These are phyloP conservation scores for Agelaius phoeniceus DNA, from an alignment of 2,113 vertebrate species.

Conservation along the genomic window DNA sequence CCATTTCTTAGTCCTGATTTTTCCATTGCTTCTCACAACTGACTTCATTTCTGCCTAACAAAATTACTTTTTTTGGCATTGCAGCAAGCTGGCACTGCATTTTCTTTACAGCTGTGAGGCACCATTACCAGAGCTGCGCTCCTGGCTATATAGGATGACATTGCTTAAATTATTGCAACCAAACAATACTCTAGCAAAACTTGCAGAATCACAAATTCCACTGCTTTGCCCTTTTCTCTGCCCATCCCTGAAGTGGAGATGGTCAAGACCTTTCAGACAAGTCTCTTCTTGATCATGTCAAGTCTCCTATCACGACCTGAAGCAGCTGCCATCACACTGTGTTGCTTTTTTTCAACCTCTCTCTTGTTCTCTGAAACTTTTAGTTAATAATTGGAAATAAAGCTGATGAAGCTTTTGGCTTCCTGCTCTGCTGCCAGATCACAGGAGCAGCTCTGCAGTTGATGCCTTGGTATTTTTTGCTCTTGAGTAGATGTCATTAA, in stretches of 20 bases:
- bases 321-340: neutral
- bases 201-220: neutral
- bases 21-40: slow-evolving; percentile 22
- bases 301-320: neutral
- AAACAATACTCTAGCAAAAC: neutral
- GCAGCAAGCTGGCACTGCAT: slow-evolving; percentile 41
- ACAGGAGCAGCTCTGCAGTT: neutral
- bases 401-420: neutral
- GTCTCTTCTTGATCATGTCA: neutral
- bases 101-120: slow-evolving; percentile 46
- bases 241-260: neutral
- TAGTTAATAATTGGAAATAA: neutral
- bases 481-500: neutral
- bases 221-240: neutral
- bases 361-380: neutral
- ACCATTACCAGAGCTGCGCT: neutral
- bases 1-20: slow-evolving; percentile 27
- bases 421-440: neutral
- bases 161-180: slow-evolving; percentile 6
- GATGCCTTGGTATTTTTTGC: neutral
- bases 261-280: neutral
- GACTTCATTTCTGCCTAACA: slow-evolving; percentile 13
- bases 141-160: neutral
- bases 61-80: slow-evolving; percentile 13
- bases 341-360: neutral